phyloP scores from a whole-genome alignment of 92 coral and sea anemone species.

The Meandrina meandrites region DNA sequence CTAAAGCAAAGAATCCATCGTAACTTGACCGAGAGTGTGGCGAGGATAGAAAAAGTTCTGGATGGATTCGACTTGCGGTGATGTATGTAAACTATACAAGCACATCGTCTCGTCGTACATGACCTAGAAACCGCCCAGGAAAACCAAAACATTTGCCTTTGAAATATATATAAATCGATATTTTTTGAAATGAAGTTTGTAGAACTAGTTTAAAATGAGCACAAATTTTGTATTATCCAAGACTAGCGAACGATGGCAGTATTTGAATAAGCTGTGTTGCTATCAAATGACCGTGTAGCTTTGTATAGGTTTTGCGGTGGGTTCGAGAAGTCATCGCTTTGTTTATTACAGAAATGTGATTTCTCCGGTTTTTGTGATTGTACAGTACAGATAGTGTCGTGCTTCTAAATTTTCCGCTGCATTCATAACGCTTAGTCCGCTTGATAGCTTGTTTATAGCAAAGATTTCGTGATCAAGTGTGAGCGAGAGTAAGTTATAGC shows the following conservation, averaged over 20 bases:
- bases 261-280: neutral
- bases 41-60: neutral
- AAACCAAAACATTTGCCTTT: constrained; percentile 2
- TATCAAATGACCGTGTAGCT: neutral
- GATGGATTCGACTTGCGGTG: constrained; percentile 5
- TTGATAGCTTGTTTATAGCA: neutral
- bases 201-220: constrained; percentile 35
- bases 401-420: constrained; percentile 2
- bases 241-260: neutral
- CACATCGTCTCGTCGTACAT: neutral
- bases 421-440: neutral
- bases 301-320: constrained; percentile 1
- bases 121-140: constrained; percentile 19
- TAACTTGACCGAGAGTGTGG: neutral
- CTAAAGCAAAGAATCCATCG: neutral
- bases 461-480: neutral
- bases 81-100: constrained; percentile 37
- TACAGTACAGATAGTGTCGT: neutral
- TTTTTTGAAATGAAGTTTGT: constrained; percentile 66
- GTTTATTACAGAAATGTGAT: constrained; percentile 5
- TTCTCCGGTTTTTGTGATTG: neutral
- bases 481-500: neutral
- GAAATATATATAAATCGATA: constrained; percentile 35
- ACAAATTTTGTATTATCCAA: constrained; percentile 38
- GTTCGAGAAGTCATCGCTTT: constrained; percentile 8